A percentile compares a stretch with the other conserved stretches of the same genome.
Conservation (phyloP, 2,888 invertebrate genomes). For the Drosophila aldrichi region DNA sequence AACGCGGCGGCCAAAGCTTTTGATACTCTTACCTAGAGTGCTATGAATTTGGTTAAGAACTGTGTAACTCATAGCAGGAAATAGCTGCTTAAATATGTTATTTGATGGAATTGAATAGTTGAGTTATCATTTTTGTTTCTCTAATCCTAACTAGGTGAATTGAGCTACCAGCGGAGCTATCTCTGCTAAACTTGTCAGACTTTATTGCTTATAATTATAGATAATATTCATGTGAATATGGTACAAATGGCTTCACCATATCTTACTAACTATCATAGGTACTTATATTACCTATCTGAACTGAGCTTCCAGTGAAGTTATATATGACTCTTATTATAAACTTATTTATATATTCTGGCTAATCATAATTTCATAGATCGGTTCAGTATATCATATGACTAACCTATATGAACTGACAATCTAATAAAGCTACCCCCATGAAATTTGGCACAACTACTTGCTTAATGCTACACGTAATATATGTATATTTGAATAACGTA, state of each 20-base stretch:
- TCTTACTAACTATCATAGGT: neutral
- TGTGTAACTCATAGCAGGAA: neutral
- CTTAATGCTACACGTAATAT: accelerated
- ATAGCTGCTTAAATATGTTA: neutral
- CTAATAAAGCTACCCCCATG: neutral
- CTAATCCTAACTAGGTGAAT: neutral
- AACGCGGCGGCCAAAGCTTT: conserved; percentile 46
- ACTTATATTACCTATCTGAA: neutral
- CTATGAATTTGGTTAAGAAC: neutral
- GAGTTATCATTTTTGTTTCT: no score
- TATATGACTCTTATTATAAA: no score
- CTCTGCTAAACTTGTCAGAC: neutral
- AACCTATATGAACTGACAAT: neutral
- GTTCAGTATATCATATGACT: no score
- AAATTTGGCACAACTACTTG: neutral
- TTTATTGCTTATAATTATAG: no score
- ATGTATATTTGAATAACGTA: neutral
- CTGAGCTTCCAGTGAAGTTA: neutral
- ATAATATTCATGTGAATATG: no score
- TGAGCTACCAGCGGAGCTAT: accelerated
- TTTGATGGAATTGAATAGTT: neutral
- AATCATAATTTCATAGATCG: no score
- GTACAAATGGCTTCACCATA: neutral
- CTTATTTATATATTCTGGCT: no score
- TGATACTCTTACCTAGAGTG: conserved; percentile 6